A percentile compares a stretch with the other conserved stretches of the same genome.
phyloP scores from a whole-genome alignment of 2,888 invertebrate species.

The Hemaris fuciformis region DNA sequence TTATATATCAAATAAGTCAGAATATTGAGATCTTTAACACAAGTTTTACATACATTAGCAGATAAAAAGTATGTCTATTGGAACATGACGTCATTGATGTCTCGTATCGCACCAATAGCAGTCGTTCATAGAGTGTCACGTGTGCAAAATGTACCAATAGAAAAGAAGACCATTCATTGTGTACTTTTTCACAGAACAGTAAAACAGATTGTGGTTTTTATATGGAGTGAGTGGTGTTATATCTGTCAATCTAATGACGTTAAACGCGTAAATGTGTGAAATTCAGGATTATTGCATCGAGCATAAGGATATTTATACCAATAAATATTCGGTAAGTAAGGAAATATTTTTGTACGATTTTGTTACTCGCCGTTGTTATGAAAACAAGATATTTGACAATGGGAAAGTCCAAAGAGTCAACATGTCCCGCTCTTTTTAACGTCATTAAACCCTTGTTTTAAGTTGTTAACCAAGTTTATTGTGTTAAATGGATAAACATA shows the following conservation, averaged over 20 bases:
- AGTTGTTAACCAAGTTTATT: background rate
- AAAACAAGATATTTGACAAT: constrained; percentile 58
- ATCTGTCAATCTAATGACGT: constrained; percentile 77
- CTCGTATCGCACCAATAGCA: constrained; percentile 62
- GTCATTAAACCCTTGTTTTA: constrained; percentile 48
- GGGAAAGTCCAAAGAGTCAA: constrained; percentile 69
- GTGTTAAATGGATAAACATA: background rate
- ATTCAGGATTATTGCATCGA: constrained; percentile 85
- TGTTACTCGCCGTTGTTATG: constrained; percentile 38
- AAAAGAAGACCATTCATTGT: constrained; percentile 75
- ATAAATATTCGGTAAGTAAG: constrained; percentile 86
- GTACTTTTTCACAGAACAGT: constrained; percentile 78
- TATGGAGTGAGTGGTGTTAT: constrained; percentile 79
- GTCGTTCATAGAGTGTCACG: constrained; percentile 65
- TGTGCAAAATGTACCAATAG: constrained; percentile 77
- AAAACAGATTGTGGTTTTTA: constrained; percentile 78
- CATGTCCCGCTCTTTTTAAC: constrained; percentile 79
- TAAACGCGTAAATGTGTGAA: constrained; percentile 84
- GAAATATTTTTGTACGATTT: constrained; percentile 24
- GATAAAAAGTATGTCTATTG: constrained; percentile 37
- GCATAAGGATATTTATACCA: constrained; percentile 84
- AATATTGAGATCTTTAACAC: background rate
- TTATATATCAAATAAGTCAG: background rate
- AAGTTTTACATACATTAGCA: constrained; percentile 6
- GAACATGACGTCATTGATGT: constrained; percentile 52